These are phyloP conservation scores for Silurus lanzhouensis DNA, from an alignment of 2,797 vertebrate genomes.

Conservation along the genomic window DNA sequence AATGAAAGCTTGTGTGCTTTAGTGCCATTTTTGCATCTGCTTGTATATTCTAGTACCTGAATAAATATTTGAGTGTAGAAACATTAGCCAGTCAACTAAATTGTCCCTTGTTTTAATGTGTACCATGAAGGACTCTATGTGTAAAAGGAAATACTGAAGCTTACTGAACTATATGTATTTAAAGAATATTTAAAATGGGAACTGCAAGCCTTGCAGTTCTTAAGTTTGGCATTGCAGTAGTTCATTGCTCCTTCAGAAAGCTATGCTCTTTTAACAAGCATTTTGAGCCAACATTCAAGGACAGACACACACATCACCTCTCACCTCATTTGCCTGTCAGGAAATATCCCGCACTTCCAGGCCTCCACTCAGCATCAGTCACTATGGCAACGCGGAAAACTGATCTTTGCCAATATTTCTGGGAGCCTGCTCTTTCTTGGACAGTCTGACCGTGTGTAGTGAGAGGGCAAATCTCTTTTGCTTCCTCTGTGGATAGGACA, in stretches of 20 bases:
- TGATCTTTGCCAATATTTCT: constrained; percentile 28
- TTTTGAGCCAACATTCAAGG: constrained; percentile 34
- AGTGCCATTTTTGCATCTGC: constrained; percentile 14
- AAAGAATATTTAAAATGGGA: neutral
- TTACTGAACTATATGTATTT: neutral
- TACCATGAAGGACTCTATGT: constrained; percentile 9
- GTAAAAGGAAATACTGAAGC: constrained; percentile 8
- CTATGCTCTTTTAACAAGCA: constrained; percentile 34
- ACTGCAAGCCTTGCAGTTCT: constrained; percentile 17
- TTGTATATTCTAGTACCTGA: constrained; percentile 19
- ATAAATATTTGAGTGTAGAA: constrained; percentile 25
- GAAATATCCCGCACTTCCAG: constrained; percentile 23
- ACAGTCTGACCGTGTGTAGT: constrained; percentile 4
- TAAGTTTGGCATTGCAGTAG: neutral
- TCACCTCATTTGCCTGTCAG: constrained; percentile 39
- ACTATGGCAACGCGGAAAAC: constrained; percentile 18
- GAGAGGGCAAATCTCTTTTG: constrained; percentile 28
- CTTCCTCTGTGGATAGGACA: constrained; percentile 5
- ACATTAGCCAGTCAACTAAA: constrained; percentile 10
- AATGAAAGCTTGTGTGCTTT: constrained; percentile 1
- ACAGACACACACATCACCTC: constrained; percentile 31
- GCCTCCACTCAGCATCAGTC: constrained; percentile 28
- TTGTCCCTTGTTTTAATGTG: neutral
- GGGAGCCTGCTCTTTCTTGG: neutral
- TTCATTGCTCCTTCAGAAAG: constrained; percentile 20